Percentiles rank a stretch among this genome's conserved stretches.
These are phyloP conservation scores for Keiferia lycopersicella DNA, from an alignment of 2,888 invertebrate species.

Conservation along the genomic window DNA sequence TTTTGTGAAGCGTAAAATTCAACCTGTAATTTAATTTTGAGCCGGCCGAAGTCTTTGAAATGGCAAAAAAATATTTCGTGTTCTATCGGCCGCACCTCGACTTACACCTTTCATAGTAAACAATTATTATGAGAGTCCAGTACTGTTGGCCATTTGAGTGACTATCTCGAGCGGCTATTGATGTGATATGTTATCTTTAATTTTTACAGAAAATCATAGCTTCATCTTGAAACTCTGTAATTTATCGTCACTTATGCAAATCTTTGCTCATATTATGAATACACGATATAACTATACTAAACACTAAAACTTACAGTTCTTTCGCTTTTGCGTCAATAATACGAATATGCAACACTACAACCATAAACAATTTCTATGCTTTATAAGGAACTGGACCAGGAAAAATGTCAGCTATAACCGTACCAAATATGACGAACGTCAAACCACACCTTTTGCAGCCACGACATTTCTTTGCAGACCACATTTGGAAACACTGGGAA, in stretches of 20 bases:
- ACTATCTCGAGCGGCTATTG: no score
- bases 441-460: constrained; percentile 5
- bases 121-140: no score
- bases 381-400: constrained; percentile 4
- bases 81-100: no score
- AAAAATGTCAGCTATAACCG: constrained; percentile 1
- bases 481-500: constrained; percentile 1
- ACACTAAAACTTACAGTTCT: no score
- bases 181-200: no score
- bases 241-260: no score
- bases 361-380: constrained; percentile 3
- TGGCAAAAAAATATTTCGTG: neutral
- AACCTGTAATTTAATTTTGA: neutral
- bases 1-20: constrained; percentile 15
- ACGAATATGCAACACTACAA: neutral
- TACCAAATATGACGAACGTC: constrained; percentile 7
- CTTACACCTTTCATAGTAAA: no score
- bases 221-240: no score
- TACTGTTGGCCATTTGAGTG: no score
- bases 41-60: neutral
- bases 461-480: constrained; percentile 8
- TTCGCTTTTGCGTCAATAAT: neutral
- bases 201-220: no score
- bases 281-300: no score
- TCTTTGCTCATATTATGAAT: no score